A percentile compares a stretch with the other conserved stretches of the same genome.
Evolutionary conservation across 2,888 invertebrate genomes (phyloP).

Genomic region (Sisyra terminalis): DNA sequence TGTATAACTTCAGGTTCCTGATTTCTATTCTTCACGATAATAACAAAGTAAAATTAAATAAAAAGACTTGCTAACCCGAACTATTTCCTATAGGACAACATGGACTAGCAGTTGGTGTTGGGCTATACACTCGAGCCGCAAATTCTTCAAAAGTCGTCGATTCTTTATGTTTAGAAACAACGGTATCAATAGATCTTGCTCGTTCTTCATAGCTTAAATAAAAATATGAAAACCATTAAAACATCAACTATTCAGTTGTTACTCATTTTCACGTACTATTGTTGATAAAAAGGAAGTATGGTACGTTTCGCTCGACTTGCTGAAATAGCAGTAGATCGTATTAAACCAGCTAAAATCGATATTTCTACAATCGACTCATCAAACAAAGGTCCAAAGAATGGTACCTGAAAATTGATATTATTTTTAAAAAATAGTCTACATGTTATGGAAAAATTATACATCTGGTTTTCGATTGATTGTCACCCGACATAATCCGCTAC

Average conservation of each 20-base stretch:
- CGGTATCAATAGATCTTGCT: constrained; percentile 65
- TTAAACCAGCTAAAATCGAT: constrained; percentile 62
- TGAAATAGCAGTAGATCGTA: constrained; percentile 77
- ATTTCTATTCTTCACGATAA: too few relatives aligned
- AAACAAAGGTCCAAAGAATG: constrained; percentile 91
- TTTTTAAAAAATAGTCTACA: constrained; percentile 3
- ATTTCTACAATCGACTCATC: constrained; percentile 74
- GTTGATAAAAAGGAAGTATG: constrained; percentile 77
- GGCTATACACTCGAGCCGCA: constrained; percentile 52
- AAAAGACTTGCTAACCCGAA: constrained; percentile 1
- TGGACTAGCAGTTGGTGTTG: constrained; percentile 37
- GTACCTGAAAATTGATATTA: constrained; percentile 36
- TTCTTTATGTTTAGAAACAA: constrained; percentile 72
- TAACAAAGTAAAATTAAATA: too few relatives aligned
- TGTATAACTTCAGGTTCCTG: too few relatives aligned
- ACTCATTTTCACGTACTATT: constrained; percentile 57
- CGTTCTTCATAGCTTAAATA: constrained; percentile 74
- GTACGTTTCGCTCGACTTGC: constrained; percentile 86
- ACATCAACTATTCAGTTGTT: neutral
- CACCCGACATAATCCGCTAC: constrained; percentile 70
- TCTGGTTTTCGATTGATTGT: constrained; percentile 78
- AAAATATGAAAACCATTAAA: neutral
- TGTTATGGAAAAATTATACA: constrained; percentile 30
- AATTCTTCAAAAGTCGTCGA: constrained; percentile 85
- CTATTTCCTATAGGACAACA: constrained; percentile 19